Base-by-base conservation (phyloP, 2,113 vertebrate genomes). In the Callionymus lyra region DNA sequence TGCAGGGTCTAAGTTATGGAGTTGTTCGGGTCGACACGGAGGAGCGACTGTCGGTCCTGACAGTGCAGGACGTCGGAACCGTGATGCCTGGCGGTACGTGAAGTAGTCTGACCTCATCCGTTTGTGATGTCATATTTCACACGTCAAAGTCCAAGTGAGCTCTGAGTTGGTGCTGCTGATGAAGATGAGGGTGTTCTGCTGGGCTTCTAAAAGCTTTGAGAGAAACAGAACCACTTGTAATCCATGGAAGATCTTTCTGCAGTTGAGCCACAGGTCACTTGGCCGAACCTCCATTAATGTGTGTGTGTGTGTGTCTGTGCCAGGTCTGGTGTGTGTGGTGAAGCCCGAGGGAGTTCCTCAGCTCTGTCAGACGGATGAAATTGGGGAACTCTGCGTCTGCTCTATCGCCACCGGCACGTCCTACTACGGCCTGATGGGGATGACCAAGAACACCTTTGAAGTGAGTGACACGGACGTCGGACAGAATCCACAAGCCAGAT, bases 361-460 rank as follows among this genome's bases (percentile, higher is more conserved):
- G 79, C 86, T 98, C 56, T 99, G 95, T 63, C 87, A 90, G 74
- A 98, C 95, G 0, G 95, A 99, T 14, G 95, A 98, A 77, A 91
- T 99, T 12, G 95, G 94, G 12, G 95, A 99, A 69, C 76, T 98
- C 12, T 98, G 94, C 16, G 91, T 99, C 16, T 97, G 93, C 39
- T 93, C 93, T 12, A 82, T 96, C 41, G 92, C 93, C 37, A 95
- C 91, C 0, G 95, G 95, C 46, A 95, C 89, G 2, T 99, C 95
- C 0, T 99, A 99, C 59, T 97, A 98, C 1, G 95, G 95, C 68
- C 91, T 99, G 50, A 91, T 93, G 0, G 95, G 95, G 65, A 97
- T 99, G 94, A 99, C 94, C 62, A 99, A 99, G 85, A 98, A 96
- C 79, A 97, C 92, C 11, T 99, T 99, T 31, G 95, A 99, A 92